These are phyloP conservation scores for Corythoichthys intestinalis DNA, from an alignment of 2,113 vertebrate species.

Conservation along the genomic window DNA sequence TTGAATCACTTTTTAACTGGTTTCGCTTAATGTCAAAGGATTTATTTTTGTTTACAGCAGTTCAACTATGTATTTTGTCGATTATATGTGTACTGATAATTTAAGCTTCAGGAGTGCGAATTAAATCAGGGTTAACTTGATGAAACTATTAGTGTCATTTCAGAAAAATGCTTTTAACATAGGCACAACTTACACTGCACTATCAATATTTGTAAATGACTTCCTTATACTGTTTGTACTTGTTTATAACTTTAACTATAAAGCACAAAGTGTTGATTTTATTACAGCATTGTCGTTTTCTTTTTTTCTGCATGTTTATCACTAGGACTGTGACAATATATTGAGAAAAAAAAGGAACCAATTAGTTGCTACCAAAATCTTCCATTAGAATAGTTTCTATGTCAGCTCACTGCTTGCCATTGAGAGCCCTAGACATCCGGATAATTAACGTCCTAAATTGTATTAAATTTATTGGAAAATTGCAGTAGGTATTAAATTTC, in stretches of 20 bases:
- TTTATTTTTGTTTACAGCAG: constrained; percentile 50
- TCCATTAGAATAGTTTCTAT: too few species aligned
- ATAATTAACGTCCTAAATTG: too few species aligned
- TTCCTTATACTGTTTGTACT: background rate
- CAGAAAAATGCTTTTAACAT: background rate
- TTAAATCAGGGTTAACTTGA: constrained; percentile 18
- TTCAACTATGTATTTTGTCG: constrained; percentile 28
- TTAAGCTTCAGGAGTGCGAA: constrained; percentile 19
- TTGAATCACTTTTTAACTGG: constrained; percentile 29
- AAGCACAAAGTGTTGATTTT: constrained; percentile 15
- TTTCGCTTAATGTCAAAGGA: constrained; percentile 21
- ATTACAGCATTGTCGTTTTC: background rate
- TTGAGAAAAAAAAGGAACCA: too few species aligned
- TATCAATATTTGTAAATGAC: constrained; percentile 14
- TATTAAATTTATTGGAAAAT: too few species aligned
- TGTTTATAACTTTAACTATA: background rate
- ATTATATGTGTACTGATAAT: background rate
- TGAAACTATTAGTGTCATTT: background rate
- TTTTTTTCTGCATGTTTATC: background rate
- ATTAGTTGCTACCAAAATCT: too few species aligned
- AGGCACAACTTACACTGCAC: constrained; percentile 17
- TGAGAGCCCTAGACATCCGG: too few species aligned
- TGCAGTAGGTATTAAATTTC: too few species aligned
- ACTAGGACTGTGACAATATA: too few species aligned
- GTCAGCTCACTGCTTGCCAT: background rate